These are phyloP conservation scores for Pao palembangensis DNA, from an alignment of 2,113 vertebrate genomes.

Conservation along the genomic window DNA sequence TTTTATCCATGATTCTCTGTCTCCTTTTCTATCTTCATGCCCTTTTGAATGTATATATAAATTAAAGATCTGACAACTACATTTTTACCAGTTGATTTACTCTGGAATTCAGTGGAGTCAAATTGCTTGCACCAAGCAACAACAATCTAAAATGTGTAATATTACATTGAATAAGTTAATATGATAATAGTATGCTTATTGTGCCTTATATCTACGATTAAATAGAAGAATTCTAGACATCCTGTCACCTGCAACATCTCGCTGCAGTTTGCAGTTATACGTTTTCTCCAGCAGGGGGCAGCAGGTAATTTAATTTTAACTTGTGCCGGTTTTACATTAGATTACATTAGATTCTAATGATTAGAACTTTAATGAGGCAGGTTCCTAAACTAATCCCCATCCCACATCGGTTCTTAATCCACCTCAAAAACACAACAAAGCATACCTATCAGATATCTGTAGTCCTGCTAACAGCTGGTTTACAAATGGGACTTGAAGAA, in stretches of 20 bases:
- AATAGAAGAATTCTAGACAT: not conserved
- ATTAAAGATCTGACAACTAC: conserved; percentile 56
- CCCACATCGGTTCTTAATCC: no score
- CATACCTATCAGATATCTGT: no score
- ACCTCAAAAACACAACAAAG: no score
- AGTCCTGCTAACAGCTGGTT: no score
- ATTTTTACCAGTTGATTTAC: not conserved
- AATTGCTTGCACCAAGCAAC: not conserved
- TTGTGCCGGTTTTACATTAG: no score
- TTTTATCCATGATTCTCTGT: conserved; percentile 62
- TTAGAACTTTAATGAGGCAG: no score
- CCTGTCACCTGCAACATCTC: not conserved
- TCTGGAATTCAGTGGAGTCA: not conserved
- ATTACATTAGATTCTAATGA: no score
- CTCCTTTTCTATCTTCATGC: conserved; percentile 65
- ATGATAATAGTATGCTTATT: not conserved
- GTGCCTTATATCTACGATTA: not conserved
- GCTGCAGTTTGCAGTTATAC: not conserved
- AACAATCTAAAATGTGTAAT: not conserved
- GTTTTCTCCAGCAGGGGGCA: conserved; percentile 49
- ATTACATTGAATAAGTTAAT: no score
- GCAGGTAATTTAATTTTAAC: conserved; percentile 8
- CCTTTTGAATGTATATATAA: conserved; percentile 60
- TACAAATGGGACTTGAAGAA: no score
- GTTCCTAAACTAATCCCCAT: no score